These are phyloP conservation scores for Cichlasoma orientale DNA, from an alignment of 2,797 vertebrate species.

Conservation along the genomic window DNA sequence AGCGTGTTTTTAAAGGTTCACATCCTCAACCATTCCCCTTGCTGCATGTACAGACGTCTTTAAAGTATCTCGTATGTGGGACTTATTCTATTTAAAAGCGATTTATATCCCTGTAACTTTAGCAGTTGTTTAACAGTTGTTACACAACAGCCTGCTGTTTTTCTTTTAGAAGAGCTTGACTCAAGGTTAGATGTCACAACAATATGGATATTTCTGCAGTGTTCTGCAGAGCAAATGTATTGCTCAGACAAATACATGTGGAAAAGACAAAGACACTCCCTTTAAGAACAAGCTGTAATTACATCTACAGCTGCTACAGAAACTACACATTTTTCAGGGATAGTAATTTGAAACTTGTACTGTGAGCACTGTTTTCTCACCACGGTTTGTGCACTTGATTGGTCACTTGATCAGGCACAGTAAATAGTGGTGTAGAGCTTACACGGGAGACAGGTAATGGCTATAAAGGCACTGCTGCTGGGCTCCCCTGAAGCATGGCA, in stretches of 20 bases:
- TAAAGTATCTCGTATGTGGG: too few relatives aligned
- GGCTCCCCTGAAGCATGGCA: conserved; percentile 3
- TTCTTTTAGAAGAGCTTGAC: neutral
- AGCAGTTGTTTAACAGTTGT: neutral
- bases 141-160: neutral
- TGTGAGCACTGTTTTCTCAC: neutral
- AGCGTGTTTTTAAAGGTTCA: too few relatives aligned
- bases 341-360: neutral
- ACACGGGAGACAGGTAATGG: conserved; percentile 10
- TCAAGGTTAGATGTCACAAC: neutral
- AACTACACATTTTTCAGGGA: neutral
- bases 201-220: neutral
- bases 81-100: too few relatives aligned
- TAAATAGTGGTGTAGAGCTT: neutral
- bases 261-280: neutral
- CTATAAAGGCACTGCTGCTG: conserved; percentile 13
- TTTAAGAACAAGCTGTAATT: neutral
- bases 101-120: too few relatives aligned
- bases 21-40: too few relatives aligned
- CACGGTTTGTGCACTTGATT: conserved; percentile 14
- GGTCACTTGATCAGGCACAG: conserved; percentile 19
- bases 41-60: too few relatives aligned
- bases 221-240: neutral
- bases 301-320: neutral
- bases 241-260: neutral